Evolutionary conservation across 2,113 vertebrate species (phyloP), one percentile per base, ranked within the genome.

Genomic region (Arvicanthis niloticus): DNA sequence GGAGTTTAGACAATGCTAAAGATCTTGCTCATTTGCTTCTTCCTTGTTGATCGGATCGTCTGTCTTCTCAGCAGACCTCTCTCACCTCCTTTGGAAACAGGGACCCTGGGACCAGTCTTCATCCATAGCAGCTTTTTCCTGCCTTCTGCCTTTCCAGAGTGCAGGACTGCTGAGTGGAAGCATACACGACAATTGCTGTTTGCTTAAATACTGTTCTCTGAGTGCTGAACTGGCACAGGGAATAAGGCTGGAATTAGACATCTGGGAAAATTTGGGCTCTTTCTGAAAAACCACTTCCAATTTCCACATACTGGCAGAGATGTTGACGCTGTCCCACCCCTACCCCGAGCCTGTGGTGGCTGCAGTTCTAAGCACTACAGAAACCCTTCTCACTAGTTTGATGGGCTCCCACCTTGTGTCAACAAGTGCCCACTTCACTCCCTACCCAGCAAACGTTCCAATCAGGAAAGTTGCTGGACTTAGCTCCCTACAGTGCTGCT

Each of bases 251-350:
- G 81, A 92, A 95, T 56, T 84, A 62, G 95, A 84, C 93, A 95
- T 67, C 73, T 91, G 67, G 62, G 40, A 75, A 95, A 95, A 95
- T 82, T 13, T 48, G 80, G 62, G 56, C 87, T 96, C 60, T 96
- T 91, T 96, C 90, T 91, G 86, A 96, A 95, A 95, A 98, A 89
- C n/a, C 40, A 84, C 89, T 91, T 94, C 37, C 37, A 75, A 5
- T 97, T 82, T 89, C 93, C 75, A n/a, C 92, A 72, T 76, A 60
- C 22, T 93, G 68, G 91, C 29, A 65, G 73, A 62, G 53, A 68
- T 68, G 60, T 91, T 88, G 92, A 87, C 56, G 11, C 16, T 62
- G 48, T 13, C 67, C 62, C 62, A 5, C 58, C 67, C 67, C 67
- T 31, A 5, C 31, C 72, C 42, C 53, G 40, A 76, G 42, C 67